A percentile compares a stretch with the other conserved stretches of the same genome.
Evolutionary conservation across 1,140 invertebrate genomes (phyloP).

Genomic region (Drosophila subobscura): DNA sequence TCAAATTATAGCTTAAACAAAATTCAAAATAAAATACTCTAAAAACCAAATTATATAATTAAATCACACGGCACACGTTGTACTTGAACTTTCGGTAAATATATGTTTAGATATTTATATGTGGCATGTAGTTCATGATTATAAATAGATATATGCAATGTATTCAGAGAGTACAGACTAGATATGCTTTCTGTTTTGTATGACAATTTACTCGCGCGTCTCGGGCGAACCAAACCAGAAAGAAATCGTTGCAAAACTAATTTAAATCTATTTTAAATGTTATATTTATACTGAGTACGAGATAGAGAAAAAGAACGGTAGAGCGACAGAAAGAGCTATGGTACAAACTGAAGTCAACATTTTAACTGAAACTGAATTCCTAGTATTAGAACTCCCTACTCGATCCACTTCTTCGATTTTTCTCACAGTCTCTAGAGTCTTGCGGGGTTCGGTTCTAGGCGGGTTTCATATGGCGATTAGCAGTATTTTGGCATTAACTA

Average conservation of each 20-base stretch:
- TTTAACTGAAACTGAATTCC: conserved; percentile 17
- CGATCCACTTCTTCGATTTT: not conserved
- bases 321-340: conserved; percentile 18
- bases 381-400: conserved; percentile 6
- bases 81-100: conserved; percentile 56
- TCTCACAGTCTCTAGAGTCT: not conserved
- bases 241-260: conserved; percentile 67
- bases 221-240: conserved; percentile 55
- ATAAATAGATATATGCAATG: conserved; percentile 49
- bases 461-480: conserved; percentile 38
- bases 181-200: conserved; percentile 46
- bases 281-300: conserved; percentile 72
- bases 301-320: conserved; percentile 36
- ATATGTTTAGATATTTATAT: conserved; percentile 63
- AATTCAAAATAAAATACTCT: conserved; percentile 25
- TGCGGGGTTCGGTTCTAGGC: conserved; percentile 14
- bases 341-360: conserved; percentile 17
- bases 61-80: conserved; percentile 56
- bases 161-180: conserved; percentile 60
- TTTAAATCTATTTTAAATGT: conserved; percentile 63
- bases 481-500: conserved; percentile 46
- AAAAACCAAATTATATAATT: conserved; percentile 39
- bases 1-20: conserved; percentile 46
- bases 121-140: conserved; percentile 65
- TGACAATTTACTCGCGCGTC: conserved; percentile 53